These are phyloP conservation scores for Reinhardtius hippoglossoides DNA, from an alignment of 2,113 vertebrate genomes.

Conservation along the genomic window DNA sequence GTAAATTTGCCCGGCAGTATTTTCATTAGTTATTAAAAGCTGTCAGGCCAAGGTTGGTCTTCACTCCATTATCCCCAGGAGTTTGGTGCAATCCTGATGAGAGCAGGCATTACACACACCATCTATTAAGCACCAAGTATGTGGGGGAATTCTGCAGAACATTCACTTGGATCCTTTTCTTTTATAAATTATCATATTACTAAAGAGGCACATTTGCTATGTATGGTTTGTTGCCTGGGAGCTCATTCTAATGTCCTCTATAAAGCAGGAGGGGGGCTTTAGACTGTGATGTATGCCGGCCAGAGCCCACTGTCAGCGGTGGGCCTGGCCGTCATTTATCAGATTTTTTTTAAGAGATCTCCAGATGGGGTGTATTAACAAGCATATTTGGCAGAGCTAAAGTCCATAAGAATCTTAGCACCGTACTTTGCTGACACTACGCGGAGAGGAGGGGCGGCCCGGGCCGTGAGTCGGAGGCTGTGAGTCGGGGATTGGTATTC, in stretches of 20 bases:
- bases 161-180: conserved; percentile 65
- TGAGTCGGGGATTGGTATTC: conserved; percentile 45
- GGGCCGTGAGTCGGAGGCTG: neutral
- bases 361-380: conserved; percentile 77
- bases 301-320: conserved; percentile 72
- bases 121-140: conserved; percentile 76
- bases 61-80: conserved; percentile 75
- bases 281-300: conserved; percentile 79
- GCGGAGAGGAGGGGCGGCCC: conserved; percentile 8
- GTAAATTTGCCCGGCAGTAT: conserved; percentile 64
- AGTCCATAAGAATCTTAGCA: conserved; percentile 66
- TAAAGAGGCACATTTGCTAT: conserved; percentile 81
- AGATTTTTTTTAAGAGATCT: conserved; percentile 74
- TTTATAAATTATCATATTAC: conserved; percentile 79
- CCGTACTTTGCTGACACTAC: conserved; percentile 46
- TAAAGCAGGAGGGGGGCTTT: conserved; percentile 62
- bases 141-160: conserved; percentile 68
- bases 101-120: conserved; percentile 60
- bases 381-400: conserved; percentile 60
- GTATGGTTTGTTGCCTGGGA: conserved; percentile 80
- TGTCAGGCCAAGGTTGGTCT: conserved; percentile 66
- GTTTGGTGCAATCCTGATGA: conserved; percentile 65
- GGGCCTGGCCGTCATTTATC: conserved; percentile 73
- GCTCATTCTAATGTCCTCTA: conserved; percentile 69
- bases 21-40: conserved; percentile 79